phyloP scores from a whole-genome alignment of 2,797 vertebrate genomes.

The Xyrichtys novacula region DNA sequence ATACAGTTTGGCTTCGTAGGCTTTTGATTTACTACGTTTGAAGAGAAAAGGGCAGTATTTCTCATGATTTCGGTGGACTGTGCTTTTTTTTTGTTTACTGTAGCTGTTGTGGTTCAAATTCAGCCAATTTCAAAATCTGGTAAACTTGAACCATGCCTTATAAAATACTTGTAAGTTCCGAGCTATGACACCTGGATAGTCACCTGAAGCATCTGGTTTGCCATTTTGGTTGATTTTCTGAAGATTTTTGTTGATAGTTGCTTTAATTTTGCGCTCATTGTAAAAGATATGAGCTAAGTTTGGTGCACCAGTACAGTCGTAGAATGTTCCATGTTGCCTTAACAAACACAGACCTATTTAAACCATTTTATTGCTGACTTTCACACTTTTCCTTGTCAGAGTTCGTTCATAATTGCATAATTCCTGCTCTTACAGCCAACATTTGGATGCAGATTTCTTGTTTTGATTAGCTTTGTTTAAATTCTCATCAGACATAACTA shows the following conservation, averaged over 20 bases:
- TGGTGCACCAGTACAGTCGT: no score
- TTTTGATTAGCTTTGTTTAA: constrained; percentile 29
- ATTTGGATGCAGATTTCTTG: constrained; percentile 9
- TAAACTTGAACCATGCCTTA: no score
- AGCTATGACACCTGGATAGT: not conserved
- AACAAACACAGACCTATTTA: no score
- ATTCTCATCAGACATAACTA: not conserved
- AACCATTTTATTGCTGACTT: no score
- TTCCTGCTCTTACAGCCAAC: constrained; percentile 9
- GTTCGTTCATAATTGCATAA: not conserved
- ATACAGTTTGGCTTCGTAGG: not conserved
- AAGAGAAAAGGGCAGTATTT: not conserved
- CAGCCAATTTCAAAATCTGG: not conserved
- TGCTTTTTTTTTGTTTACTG: constrained; percentile 2
- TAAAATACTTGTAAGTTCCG: no score
- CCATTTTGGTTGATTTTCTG: no score
- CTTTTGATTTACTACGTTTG: not conserved
- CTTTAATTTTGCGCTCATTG: not conserved
- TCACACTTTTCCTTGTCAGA: constrained; percentile 1
- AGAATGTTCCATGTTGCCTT: not conserved
- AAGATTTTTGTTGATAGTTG: not conserved
- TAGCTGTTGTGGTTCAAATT: not conserved
- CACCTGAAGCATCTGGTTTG: not conserved
- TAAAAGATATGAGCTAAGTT: no score
- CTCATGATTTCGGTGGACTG: not conserved